Conservation (phyloP, 2,888 invertebrate genomes). For the Thysanoteuthis rhombus region DNA sequence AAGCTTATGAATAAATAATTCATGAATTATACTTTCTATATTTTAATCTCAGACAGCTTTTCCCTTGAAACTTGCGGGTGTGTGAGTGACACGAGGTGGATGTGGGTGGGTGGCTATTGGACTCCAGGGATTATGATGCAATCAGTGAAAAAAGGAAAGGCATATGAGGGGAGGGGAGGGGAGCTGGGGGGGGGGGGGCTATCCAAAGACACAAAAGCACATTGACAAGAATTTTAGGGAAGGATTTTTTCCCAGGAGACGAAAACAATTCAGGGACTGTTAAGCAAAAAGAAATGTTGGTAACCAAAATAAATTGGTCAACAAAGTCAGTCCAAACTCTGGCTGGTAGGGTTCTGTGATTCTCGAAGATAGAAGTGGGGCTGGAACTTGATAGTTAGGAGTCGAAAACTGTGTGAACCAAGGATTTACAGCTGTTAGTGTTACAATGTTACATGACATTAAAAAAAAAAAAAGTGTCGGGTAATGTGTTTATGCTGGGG, state of each 20-base stretch:
- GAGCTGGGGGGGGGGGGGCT: neutral
- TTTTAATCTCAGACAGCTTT: neutral
- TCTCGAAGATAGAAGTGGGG: neutral
- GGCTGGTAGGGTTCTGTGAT: neutral
- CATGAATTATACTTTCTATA: too few species aligned
- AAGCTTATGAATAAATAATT: too few species aligned
- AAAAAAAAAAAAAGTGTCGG: too few species aligned
- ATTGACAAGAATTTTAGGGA: neutral
- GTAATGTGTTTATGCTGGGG: too few species aligned
- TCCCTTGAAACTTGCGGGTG: too few species aligned
- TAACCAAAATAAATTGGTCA: neutral
- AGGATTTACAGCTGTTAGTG: too few species aligned
- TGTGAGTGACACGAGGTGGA: neutral
- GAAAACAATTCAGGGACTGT: neutral
- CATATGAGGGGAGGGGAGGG: neutral
- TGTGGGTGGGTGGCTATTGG: neutral
- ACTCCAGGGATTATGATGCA: neutral
- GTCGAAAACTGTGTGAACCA: neutral
- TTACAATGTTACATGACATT: too few species aligned
- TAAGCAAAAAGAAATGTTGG: neutral
- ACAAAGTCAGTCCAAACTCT: neutral
- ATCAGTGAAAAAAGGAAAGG: neutral
- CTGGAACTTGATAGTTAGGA: constrained; percentile 17
- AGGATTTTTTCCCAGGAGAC: neutral
- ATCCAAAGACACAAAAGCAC: neutral